Base-by-base conservation (phyloP, 1,140 invertebrate genomes). In the Diuraphis noxia region DNA sequence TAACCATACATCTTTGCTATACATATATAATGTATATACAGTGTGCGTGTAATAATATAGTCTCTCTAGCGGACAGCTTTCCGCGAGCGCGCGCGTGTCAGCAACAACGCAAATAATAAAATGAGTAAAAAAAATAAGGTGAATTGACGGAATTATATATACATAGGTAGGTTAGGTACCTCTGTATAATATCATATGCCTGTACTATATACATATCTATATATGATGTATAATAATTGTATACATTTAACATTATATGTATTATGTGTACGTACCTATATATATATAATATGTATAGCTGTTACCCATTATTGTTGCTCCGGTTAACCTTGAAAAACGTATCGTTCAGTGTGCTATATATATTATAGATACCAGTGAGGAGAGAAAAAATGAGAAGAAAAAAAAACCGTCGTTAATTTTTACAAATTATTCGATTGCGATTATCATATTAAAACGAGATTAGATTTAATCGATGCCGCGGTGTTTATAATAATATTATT, bases 381-480 rank as follows among this genome's bases (percentile, higher is more conserved):
- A n/a, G 10, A 81, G n/a, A 34, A 34, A 77, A 77, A 77, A 77
- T 36, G 5, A 81, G 1, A 40, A 81, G 25, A 81, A n/a, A 72
- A 81, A 49, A 43, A 43, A 49, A n/a, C n/a, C 77, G 77, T 81
- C 25, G 5, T 79, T 79, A 25, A 7, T 25, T 40, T 38, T 81
- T 40, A 81, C 38, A 81, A 81, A 79, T 79, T 81, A 81, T 38
- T 81, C 79, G 13, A 81, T 81, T 9, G 38, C 38, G 38, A 81
- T 81, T 81, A 81, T 40, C n/a, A n/a, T 40, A 81, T 81, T 81
- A 81, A 81, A 81, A 38, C 21, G 21, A 81, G 79, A 81, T 81
- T 81, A 40, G 8, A 81, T 81, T 81, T 40, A 81, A 81, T 81
- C 36, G 79, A 81, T 81, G 79, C 19, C 79, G 8, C 79, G 8